These are phyloP conservation scores for Dermatemys mawii DNA, from an alignment of 2,113 vertebrate genomes.

Conservation along the genomic window DNA sequence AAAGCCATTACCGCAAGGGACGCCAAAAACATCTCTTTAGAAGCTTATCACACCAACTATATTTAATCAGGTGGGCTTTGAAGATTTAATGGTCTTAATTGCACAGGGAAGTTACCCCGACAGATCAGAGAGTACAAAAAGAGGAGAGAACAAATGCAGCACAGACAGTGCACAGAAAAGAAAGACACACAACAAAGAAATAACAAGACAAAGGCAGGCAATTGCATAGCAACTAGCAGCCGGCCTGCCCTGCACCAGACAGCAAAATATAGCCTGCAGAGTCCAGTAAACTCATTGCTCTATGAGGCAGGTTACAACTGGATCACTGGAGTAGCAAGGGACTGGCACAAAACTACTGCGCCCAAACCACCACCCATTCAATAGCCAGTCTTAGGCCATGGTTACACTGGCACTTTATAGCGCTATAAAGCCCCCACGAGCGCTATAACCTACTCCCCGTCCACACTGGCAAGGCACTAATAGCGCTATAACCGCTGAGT, in stretches of 20 bases:
- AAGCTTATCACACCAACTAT: neutral
- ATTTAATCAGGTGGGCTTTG: neutral
- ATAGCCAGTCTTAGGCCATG: too few species aligned
- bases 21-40: neutral
- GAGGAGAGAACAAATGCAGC: neutral
- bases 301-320: neutral
- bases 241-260: neutral
- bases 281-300: neutral
- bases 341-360: neutral
- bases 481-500: too few species aligned
- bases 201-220: neutral
- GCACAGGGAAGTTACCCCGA: neutral
- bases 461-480: too few species aligned
- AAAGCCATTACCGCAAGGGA: accelerated
- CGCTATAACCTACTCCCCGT: too few species aligned
- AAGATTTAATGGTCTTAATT: neutral
- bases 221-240: neutral
- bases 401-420: too few species aligned
- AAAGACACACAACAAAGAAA: neutral
- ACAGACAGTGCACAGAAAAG: neutral
- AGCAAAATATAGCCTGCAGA: slow-evolving; percentile 18
- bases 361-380: neutral
- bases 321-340: neutral
- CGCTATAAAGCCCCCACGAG: too few species aligned
- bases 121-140: neutral